phyloP scores from a whole-genome alignment of 2,888 invertebrate genomes.

The Pyrgus malvae region DNA sequence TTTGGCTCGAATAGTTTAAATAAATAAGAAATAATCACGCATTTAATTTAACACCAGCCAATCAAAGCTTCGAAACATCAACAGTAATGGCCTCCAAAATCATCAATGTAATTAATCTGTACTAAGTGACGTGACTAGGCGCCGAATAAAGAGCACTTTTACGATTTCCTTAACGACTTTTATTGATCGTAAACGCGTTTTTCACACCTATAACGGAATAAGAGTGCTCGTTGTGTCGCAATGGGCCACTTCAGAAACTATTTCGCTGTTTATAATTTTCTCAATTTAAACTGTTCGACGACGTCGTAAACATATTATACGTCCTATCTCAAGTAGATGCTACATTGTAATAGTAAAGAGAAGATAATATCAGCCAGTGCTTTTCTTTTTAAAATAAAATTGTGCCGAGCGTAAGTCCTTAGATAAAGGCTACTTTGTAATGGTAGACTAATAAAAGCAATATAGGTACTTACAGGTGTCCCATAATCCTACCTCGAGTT shows the following conservation, averaged over 20 bases:
- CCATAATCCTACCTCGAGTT: no score
- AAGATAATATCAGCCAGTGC: no score
- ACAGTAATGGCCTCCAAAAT: conserved; percentile 13
- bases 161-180: conserved; percentile 19
- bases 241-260: conserved; percentile 17
- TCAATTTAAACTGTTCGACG: no score
- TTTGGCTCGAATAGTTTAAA: neutral
- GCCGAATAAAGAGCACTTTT: conserved; percentile 14
- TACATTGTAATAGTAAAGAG: no score
- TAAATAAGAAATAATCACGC: no score
- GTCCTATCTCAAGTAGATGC: neutral
- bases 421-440: no score
- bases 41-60: neutral
- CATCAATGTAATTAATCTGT: conserved; percentile 14
- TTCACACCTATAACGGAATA: conserved; percentile 15
- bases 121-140: conserved; percentile 11
- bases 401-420: no score
- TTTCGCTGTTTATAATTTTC: neutral
- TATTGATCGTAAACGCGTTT: conserved; percentile 16
- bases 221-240: conserved; percentile 7
- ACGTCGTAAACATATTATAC: no score
- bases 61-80: conserved; percentile 8
- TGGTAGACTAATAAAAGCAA: no score
- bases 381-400: no score
- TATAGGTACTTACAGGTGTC: no score